Conservation (phyloP, 2,797 vertebrate genomes). For the Melanotaenia nigrans region DNA sequence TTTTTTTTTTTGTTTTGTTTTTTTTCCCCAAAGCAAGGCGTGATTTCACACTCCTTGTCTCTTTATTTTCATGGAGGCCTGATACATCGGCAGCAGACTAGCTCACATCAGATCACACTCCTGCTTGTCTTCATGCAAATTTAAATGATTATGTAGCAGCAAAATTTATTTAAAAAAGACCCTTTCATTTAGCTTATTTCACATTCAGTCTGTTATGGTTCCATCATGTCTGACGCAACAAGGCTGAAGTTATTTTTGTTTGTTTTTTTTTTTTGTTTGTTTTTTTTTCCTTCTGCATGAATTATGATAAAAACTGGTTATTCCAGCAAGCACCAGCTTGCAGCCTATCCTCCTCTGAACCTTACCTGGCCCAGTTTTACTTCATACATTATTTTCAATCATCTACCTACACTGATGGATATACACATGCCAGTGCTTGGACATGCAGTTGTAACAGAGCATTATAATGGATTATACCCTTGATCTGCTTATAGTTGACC, state of each 20-base stretch:
- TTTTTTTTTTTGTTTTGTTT: slow-evolving; percentile 26
- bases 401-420: slow-evolving; percentile 16
- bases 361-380: slow-evolving; percentile 19
- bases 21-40: not conserved
- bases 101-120: not conserved
- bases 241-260: not conserved
- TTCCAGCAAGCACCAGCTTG: slow-evolving; percentile 24
- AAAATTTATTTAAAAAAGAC: not conserved
- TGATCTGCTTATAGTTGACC: slow-evolving; percentile 68
- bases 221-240: not conserved
- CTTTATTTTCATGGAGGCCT: slow-evolving; percentile 15
- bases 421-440: slow-evolving; percentile 8
- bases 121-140: not conserved
- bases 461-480: slow-evolving; percentile 57
- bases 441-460: slow-evolving; percentile 31
- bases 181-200: not conserved
- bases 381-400: slow-evolving; percentile 13
- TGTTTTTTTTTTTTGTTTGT: not conserved
- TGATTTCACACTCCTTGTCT: slow-evolving; percentile 7
- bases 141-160: slow-evolving; percentile 2
- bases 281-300: not conserved
- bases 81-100: not conserved
- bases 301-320: slow-evolving; percentile 29
- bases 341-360: slow-evolving; percentile 6
- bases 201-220: not conserved